Evolutionary conservation across 2,113 vertebrate species (phyloP), one percentile per base, ranked within the genome.

Genomic region (Hemiscyllium ocellatum): DNA sequence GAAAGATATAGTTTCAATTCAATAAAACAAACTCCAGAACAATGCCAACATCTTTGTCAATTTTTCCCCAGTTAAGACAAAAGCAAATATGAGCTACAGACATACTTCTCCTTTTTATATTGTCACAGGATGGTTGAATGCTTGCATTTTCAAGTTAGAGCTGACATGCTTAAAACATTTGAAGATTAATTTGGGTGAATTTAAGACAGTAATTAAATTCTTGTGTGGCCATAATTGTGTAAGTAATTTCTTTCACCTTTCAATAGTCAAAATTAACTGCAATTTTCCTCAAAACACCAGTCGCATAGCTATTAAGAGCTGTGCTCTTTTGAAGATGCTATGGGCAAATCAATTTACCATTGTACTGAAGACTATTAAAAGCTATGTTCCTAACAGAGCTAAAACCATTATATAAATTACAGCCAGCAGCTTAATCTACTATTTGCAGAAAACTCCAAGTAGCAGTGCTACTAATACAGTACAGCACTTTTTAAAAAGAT

Each of bases 1-100:
- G 37, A 19, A 4, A 93, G 5, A n/a, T 20, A 37, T 68, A 95
- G 1, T 26, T 72, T 29, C 26, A 29, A 95, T 50, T 72, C 94
- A 72, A 69, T 42, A 76, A 95, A 95, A 29, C 7, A 47, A 95
- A 50, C 69, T 52, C 13, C 37, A 52, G 15, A 72, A 24, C 89
- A 42, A 93, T 93, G 89, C 65, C 56, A 93, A 83, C 42, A 90
- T 90, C 50, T 61, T 33, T 61, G 37, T 19, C 87, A 90, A 90
- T 56, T 47, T 29, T 33, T 90, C 29, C 52, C 8, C 47, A 61
- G 87, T 2, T 50, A 95, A 72, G 68, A 47, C 33, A 94, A 66
- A 94, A 94, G 20, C n/a, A 70, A 70, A 69, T 5, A 69, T 70
- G 5, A 72, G 26, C 22, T 72, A 42, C 24, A 66, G 68, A 93